Evolutionary conservation across 2,888 invertebrate species (phyloP).

Genomic region (Agonum fuliginosum): DNA sequence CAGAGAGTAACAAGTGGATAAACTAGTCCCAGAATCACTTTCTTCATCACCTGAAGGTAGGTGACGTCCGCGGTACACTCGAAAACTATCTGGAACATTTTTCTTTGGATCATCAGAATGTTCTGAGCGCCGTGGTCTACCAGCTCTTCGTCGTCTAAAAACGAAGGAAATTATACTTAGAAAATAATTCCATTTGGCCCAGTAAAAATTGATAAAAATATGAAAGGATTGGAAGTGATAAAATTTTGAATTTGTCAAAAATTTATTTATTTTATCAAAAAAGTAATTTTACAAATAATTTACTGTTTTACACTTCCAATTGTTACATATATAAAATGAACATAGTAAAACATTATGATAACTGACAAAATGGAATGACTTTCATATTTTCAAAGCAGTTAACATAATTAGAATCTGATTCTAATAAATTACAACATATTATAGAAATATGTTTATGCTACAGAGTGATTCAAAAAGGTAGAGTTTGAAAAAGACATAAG

Average conservation of each 20-base stretch:
- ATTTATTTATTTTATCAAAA: conserved; percentile 43
- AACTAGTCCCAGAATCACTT: conserved; percentile 71
- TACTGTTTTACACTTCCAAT: conserved; percentile 28
- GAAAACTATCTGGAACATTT: conserved; percentile 74
- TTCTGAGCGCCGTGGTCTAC: conserved; percentile 70
- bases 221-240: conserved; percentile 44
- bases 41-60: conserved; percentile 70
- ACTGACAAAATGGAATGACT: conserved; percentile 40
- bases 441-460: background rate
- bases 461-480: background rate
- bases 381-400: background rate
- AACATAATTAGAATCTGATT: conserved; percentile 13
- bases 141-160: conserved; percentile 62
- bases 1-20: conserved; percentile 73
- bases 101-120: conserved; percentile 66
- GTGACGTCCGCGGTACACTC: conserved; percentile 73
- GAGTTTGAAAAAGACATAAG: no score
- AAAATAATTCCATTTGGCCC: background rate
- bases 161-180: background rate
- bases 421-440: conserved; percentile 6
- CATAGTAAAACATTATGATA: conserved; percentile 13
- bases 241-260: conserved; percentile 44
- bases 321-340: conserved; percentile 14
- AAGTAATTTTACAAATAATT: conserved; percentile 4
- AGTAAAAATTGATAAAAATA: background rate